phyloP scores from a whole-genome alignment of 2,113 vertebrate genomes.

The Leuciscus idus region DNA sequence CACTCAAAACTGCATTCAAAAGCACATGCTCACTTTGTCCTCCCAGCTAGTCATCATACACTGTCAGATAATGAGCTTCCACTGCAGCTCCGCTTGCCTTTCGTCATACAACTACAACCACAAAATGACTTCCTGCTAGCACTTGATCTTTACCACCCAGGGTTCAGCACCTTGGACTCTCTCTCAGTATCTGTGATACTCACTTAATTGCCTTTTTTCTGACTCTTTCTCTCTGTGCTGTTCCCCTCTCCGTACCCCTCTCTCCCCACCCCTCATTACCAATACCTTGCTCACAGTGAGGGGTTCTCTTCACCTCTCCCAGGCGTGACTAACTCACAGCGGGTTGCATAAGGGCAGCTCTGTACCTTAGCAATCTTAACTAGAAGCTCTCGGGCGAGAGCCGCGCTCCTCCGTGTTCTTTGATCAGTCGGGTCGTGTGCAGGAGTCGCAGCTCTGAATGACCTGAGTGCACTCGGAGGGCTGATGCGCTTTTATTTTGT shows the following conservation, averaged over 20 bases:
- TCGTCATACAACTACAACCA: slow-evolving; percentile 50
- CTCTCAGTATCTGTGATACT: slow-evolving; percentile 48
- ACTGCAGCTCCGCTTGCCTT: slow-evolving; percentile 24
- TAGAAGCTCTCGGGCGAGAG: slow-evolving; percentile 2
- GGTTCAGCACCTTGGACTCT: slow-evolving; percentile 45
- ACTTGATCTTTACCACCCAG: slow-evolving; percentile 56
- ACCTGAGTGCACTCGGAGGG: slow-evolving; percentile 16
- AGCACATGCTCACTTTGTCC: slow-evolving; percentile 25
- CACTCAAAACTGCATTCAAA: slow-evolving; percentile 16
- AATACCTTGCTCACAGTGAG: slow-evolving; percentile 49
- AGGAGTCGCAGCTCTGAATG: slow-evolving; percentile 6
- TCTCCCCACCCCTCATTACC: slow-evolving; percentile 53
- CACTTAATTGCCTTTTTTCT: slow-evolving; percentile 51
- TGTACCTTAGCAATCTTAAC: slow-evolving; percentile 44
- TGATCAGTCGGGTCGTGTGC: neutral
- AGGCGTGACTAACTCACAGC: slow-evolving; percentile 53
- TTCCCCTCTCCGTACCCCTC: slow-evolving; percentile 32
- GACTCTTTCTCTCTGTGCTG: slow-evolving; percentile 10
- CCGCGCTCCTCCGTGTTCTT: neutral
- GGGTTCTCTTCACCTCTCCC: slow-evolving; percentile 46
- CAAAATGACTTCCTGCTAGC: slow-evolving; percentile 56
- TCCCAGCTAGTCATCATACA: slow-evolving; percentile 37
- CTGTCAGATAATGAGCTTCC: slow-evolving; percentile 48
- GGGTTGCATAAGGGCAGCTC: slow-evolving; percentile 37
- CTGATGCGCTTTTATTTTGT: slow-evolving; percentile 45